These are phyloP conservation scores for Novumbra hubbsi DNA, from an alignment of 2,797 vertebrate species.

Conservation along the genomic window DNA sequence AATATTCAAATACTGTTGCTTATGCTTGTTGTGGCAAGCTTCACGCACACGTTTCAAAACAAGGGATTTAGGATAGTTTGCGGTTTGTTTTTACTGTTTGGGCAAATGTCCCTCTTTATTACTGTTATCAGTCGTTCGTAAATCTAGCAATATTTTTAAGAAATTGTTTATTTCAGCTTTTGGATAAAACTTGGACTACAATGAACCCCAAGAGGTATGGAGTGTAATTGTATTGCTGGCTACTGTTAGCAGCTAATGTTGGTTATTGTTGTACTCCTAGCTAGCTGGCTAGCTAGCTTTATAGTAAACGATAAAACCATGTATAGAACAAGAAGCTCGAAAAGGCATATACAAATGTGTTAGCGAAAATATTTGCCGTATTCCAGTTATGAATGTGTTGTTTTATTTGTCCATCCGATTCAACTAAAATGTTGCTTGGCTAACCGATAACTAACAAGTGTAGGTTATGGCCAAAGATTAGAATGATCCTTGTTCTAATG, in stretches of 20 bases:
- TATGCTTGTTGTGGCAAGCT: no score
- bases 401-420: no score
- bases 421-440: no score
- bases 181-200: not conserved
- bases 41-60: not conserved
- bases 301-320: no score
- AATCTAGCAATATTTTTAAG: not conserved
- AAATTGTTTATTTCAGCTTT: not conserved
- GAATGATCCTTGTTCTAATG: no score
- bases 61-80: not conserved
- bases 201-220: constrained; percentile 39
- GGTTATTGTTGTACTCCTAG: not conserved
- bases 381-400: no score
- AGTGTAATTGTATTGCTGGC: not conserved
- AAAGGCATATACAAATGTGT: no score
- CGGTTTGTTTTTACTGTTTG: not conserved
- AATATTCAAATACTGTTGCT: no score
- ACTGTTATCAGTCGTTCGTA: not conserved
- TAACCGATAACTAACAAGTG: no score
- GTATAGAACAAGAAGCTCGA: no score
- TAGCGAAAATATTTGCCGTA: no score
- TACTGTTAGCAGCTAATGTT: not conserved
- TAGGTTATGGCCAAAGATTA: no score
- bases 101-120: not conserved
- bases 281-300: constrained; percentile 22